Evolutionary conservation across 2,888 invertebrate genomes (phyloP).

Genomic region (Taenaris catops): DNA sequence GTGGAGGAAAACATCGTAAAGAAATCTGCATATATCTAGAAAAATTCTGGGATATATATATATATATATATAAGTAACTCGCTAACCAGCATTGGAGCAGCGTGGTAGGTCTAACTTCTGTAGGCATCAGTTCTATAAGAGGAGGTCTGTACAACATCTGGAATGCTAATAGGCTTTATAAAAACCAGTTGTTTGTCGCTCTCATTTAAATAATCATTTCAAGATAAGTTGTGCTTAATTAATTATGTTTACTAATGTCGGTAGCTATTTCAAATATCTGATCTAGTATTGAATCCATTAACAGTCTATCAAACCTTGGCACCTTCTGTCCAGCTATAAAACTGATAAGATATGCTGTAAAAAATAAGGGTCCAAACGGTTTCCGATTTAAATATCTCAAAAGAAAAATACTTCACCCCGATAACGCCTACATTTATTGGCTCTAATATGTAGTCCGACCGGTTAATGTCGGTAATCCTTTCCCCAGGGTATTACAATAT

Average conservation of each 20-base stretch:
- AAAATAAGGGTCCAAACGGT: conserved; percentile 48
- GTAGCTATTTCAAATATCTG: conserved; percentile 33
- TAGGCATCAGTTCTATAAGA: too few relatives aligned
- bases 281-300: conserved; percentile 34
- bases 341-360: conserved; percentile 34
- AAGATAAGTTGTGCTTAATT: conserved; percentile 3
- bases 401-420: conserved; percentile 38
- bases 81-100: too few relatives aligned
- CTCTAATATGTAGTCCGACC: conserved; percentile 32
- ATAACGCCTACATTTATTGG: conserved; percentile 45
- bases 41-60: too few relatives aligned
- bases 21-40: too few relatives aligned
- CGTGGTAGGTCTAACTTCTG: too few relatives aligned
- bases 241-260: conserved; percentile 15
- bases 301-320: conserved; percentile 39
- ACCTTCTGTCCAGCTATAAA: conserved; percentile 38
- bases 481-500: conserved; percentile 37
- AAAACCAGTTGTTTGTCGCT: background rate
- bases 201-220: conserved; percentile 3
- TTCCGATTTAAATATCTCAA: conserved; percentile 48
- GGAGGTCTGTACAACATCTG: too few relatives aligned
- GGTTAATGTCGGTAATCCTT: conserved; percentile 34
- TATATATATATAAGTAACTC: too few relatives aligned
- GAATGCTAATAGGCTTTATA: too few relatives aligned
- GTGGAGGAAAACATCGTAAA: too few relatives aligned